These are phyloP conservation scores for Beris chalybata DNA, from an alignment of 2,888 invertebrate species.

Conservation along the genomic window DNA sequence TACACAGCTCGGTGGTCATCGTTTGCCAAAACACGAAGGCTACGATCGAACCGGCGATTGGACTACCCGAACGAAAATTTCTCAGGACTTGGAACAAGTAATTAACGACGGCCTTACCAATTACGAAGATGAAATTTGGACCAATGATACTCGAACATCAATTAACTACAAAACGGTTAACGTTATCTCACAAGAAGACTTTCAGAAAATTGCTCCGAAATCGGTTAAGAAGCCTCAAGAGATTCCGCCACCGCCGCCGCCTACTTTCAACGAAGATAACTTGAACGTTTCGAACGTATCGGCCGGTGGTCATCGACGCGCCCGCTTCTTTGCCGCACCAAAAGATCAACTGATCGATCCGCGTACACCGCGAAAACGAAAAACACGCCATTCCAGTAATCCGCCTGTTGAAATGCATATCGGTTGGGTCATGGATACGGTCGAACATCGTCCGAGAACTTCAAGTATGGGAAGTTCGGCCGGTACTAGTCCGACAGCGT, in stretches of 20 bases:
- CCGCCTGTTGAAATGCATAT: constrained; percentile 94
- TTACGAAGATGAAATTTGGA: constrained; percentile 95
- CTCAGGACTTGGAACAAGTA: constrained; percentile 89
- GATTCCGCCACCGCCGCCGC: constrained; percentile 81
- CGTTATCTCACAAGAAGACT: constrained; percentile 84
- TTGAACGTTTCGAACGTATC: constrained; percentile 33
- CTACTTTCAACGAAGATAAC: constrained; percentile 51
- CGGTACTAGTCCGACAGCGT: constrained; percentile 75
- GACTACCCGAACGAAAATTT: constrained; percentile 89
- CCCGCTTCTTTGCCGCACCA: constrained; percentile 92
- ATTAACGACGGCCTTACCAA: constrained; percentile 96
- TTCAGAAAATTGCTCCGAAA: constrained; percentile 74
- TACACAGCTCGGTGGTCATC: constrained; percentile 68
- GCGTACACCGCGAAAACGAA: constrained; percentile 77
- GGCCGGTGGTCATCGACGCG: constrained; percentile 57
- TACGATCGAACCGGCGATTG: constrained; percentile 90
- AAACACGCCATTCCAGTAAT: constrained; percentile 89
- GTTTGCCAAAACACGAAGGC: constrained; percentile 80
- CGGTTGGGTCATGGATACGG: constrained; percentile 96
- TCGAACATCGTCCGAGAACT: constrained; percentile 78
- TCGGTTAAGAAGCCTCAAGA: constrained; percentile 69
- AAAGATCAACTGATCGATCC: constrained; percentile 71
- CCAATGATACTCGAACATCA: constrained; percentile 59
- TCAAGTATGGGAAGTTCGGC: constrained; percentile 80
- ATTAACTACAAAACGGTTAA: constrained; percentile 82